Conservation (phyloP, 1,140 invertebrate genomes). For the Spodoptera frugiperda region DNA sequence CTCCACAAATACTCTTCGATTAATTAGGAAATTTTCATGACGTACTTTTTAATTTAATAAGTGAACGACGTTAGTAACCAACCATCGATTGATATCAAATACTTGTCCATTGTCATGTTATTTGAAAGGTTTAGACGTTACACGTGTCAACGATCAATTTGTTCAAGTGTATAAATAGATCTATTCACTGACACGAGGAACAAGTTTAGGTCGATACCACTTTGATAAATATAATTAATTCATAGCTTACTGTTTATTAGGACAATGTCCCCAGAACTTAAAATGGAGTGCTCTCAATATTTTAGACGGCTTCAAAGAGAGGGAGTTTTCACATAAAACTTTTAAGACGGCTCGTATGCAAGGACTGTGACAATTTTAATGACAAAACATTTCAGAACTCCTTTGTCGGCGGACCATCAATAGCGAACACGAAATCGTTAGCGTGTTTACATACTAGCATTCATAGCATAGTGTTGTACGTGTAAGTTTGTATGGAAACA, state of each 20-base stretch:
- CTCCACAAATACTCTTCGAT: neutral
- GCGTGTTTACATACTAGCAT: conserved; percentile 33
- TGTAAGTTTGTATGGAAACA: conserved; percentile 57
- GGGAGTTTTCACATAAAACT: neutral
- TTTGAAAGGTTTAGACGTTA: neutral
- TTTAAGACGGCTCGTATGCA: neutral
- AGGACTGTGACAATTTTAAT: conserved; percentile 19
- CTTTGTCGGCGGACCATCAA: conserved; percentile 41
- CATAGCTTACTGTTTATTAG: too few species aligned
- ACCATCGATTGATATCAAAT: neutral
- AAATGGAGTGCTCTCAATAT: too few species aligned
- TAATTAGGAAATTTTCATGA: neutral
- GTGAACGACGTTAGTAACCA: neutral
- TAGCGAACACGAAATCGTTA: conserved; percentile 17
- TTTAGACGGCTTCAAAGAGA: neutral
- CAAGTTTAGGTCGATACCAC: too few species aligned
- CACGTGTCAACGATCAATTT: too few species aligned
- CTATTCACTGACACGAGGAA: neutral
- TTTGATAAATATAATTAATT: too few species aligned
- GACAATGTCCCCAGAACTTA: too few species aligned
- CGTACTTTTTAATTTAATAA: conserved; percentile 13
- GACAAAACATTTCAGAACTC: conserved; percentile 7
- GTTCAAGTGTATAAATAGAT: too few species aligned
- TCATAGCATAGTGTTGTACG: conserved; percentile 23
- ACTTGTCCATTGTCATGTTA: neutral